Percentiles rank a stretch among this genome's conserved stretches.
Evolutionary conservation across 2,888 invertebrate genomes (phyloP).

Genomic region (Platycheirus rosarum): DNA sequence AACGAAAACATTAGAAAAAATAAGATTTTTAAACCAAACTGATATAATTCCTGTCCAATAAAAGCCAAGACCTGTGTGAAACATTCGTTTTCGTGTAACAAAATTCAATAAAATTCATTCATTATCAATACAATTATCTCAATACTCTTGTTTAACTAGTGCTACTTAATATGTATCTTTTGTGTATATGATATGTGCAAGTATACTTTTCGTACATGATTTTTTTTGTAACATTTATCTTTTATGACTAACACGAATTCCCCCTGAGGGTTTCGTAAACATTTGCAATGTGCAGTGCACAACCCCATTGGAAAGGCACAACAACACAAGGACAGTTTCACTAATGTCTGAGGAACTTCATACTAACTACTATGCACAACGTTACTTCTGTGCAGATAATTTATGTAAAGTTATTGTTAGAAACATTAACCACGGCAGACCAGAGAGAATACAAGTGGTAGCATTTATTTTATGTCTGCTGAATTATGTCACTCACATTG

Average conservation of each 20-base stretch:
- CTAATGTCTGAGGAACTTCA: conserved; percentile 26
- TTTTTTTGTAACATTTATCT: conserved; percentile 50
- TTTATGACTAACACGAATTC: conserved; percentile 65
- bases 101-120: conserved; percentile 66
- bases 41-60: too few relatives aligned
- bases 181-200: too few relatives aligned
- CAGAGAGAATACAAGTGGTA: conserved; percentile 24
- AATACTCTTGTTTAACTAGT: conserved; percentile 28
- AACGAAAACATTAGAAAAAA: conserved; percentile 14
- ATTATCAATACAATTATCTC: conserved; percentile 51
- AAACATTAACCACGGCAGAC: conserved; percentile 28
- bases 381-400: conserved; percentile 53
- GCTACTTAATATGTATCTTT: conserved; percentile 12
- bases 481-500: conserved; percentile 68
- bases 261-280: conserved; percentile 59
- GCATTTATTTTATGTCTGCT: conserved; percentile 63
- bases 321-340: neutral
- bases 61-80: conserved; percentile 41
- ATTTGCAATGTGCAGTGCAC: conserved; percentile 51
- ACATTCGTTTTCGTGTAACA: conserved; percentile 54
- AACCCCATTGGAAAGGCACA: conserved; percentile 6
- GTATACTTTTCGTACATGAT: conserved; percentile 39
- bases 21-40: too few relatives aligned
- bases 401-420: conserved; percentile 69
- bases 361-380: conserved; percentile 11